Base-by-base conservation (phyloP, 1,140 invertebrate genomes). In the Orchestia grillus region DNA sequence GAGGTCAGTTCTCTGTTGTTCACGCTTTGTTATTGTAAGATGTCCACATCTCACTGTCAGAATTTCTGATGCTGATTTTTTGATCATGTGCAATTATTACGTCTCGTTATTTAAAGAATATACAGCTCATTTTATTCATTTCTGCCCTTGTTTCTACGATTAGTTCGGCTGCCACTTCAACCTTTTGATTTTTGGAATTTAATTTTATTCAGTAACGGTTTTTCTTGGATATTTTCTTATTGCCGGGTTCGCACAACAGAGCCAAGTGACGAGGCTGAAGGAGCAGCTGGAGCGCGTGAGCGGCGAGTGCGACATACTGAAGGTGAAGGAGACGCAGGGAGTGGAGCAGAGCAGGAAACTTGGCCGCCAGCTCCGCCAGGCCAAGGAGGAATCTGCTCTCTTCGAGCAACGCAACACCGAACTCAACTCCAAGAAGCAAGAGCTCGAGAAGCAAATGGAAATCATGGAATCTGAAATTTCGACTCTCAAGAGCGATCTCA, bases 281-380 rank as follows among this genome's bases (percentile, higher is more conserved):
- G 99, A 99, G 97, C 98, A 98, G 11, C 98, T 99, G 62, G 99
- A 99, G 53, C 98, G 98, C 96, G 97, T 99, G 36, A 98, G 98
- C 96, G 98, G 98, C 36, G 99, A 99, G 97, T 98, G 98, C 8
- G 98, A 98, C 0, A 97, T 98, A 41, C 97, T 98, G 0, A 98
- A 98, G 96, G 97, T 98, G 0, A 98, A 98, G 41, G 99, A 99
- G 97, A 98, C 98, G 97, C 98, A 98, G 42, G 98, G 98, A 6
- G 98, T 98, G 96, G 99, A 99, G 96, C 98, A 98, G 44, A 97
- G 98, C 40, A 98, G 98, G 96, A 98, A 98, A 97, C 97, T 98
- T 11, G 44, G 87, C 36, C 88, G 96, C 23, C 97, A 98, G 97
- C 87, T 98, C 43, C 98, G 98, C 53, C 98, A 99, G 96, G 97